A percentile compares a stretch with the other conserved stretches of the same genome.
phyloP scores from a whole-genome alignment of 2,797 vertebrate species.

The Amblyopsis hoosieri region DNA sequence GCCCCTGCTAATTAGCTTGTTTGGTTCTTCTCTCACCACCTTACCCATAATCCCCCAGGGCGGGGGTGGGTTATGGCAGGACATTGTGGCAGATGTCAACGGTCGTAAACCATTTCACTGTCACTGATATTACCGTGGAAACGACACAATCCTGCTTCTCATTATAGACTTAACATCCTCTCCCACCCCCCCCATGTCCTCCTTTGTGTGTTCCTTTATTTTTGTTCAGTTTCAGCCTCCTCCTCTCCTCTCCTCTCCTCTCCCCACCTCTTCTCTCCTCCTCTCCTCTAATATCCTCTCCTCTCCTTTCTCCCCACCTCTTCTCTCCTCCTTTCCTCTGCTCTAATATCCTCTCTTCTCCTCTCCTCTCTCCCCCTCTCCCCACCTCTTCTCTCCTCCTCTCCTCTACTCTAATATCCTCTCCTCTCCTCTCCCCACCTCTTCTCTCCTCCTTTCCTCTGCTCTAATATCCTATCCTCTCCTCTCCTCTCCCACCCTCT shows the following conservation, averaged over 20 bases:
- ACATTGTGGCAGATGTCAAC: conserved; percentile 55
- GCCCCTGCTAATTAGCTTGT: not conserved
- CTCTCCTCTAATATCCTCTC: too few species aligned
- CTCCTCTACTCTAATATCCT: not conserved
- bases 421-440: not conserved
- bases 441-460: not conserved
- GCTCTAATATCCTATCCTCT: not conserved
- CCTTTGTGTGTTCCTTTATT: not conserved
- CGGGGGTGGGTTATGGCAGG: not conserved
- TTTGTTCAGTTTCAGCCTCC: not conserved
- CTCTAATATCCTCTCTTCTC: not conserved
- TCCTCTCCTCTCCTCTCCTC: not conserved
- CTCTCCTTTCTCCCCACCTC: not conserved
- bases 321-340: not conserved
- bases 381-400: not conserved
- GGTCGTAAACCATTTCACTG: conserved; percentile 49
- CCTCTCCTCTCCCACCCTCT: conserved; percentile 73
- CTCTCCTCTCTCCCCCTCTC: too few species aligned
- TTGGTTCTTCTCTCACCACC: conserved; percentile 16
- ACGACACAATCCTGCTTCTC: not conserved
- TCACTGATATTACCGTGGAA: conserved; percentile 19
- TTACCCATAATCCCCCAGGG: too few species aligned
- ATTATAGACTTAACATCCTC: too few species aligned
- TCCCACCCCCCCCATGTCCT: not conserved
- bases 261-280: too few species aligned